Conservation (phyloP, 1,140 invertebrate genomes). For the Philotrypesis tridentata region DNA sequence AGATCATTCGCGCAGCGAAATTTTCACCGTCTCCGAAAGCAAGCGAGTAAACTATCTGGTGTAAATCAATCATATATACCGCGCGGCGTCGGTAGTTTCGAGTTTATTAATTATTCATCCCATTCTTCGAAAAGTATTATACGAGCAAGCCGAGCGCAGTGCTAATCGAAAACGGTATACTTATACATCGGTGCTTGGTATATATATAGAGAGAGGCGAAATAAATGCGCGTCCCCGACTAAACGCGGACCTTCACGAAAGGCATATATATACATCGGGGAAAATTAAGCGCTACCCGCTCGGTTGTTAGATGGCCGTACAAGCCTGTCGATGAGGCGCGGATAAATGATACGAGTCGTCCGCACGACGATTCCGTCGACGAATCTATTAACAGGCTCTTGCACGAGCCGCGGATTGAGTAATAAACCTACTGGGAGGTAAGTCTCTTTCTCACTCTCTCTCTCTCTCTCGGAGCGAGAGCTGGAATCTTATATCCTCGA, state of each 20-base stretch:
- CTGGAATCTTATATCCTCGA: slow-evolving; percentile 31
- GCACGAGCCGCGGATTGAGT: slow-evolving; percentile 67
- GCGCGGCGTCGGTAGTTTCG: background rate
- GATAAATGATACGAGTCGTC: slow-evolving; percentile 24
- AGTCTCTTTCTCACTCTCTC: slow-evolving; percentile 56
- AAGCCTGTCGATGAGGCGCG: slow-evolving; percentile 35
- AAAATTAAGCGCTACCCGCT: slow-evolving; percentile 12
- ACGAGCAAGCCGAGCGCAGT: background rate
- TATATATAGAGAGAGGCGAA: no score
- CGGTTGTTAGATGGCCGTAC: slow-evolving; percentile 21
- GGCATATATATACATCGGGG: background rate
- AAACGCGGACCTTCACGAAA: background rate
- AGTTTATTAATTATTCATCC: background rate
- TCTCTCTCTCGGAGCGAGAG: slow-evolving; percentile 48
- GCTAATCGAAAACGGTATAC: background rate
- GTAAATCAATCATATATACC: background rate
- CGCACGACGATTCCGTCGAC: slow-evolving; percentile 54
- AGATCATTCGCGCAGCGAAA: no score
- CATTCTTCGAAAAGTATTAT: background rate
- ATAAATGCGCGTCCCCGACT: background rate
- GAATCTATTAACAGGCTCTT: slow-evolving; percentile 69
- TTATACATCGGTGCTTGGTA: no score
- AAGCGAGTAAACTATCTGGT: no score
- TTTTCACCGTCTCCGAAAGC: no score
- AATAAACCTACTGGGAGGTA: slow-evolving; percentile 73